Evolutionary conservation across 2,797 vertebrate species (phyloP).

Genomic region (Sternarchorhynchus goeldii): DNA sequence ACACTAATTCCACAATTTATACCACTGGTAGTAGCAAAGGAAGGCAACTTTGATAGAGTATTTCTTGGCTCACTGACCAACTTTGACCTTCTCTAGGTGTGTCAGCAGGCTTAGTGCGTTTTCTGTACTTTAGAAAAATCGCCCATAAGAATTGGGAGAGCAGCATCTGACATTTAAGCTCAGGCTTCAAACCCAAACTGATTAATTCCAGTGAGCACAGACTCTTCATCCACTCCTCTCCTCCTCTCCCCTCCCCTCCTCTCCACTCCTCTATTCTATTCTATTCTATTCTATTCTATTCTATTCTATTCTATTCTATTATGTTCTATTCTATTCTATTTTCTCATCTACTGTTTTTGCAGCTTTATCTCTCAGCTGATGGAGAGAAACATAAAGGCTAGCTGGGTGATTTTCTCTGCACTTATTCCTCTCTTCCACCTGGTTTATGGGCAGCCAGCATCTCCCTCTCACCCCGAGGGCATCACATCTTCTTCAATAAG

Average conservation of each 20-base stretch:
- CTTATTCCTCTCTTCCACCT: slow-evolving; percentile 65
- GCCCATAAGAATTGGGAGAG: slow-evolving; percentile 88
- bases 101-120: slow-evolving; percentile 91
- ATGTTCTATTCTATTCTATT: background rate
- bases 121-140: slow-evolving; percentile 90
- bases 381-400: slow-evolving; percentile 71
- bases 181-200: slow-evolving; percentile 82
- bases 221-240: slow-evolving; percentile 67
- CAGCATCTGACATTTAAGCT: slow-evolving; percentile 86
- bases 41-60: slow-evolving; percentile 97
- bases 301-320: background rate
- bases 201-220: slow-evolving; percentile 86
- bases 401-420: slow-evolving; percentile 64
- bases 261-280: background rate
- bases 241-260: slow-evolving; percentile 18
- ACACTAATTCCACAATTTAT: slow-evolving; percentile 99
- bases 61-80: slow-evolving; percentile 99
- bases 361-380: slow-evolving; percentile 72
- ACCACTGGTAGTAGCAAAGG: slow-evolving; percentile 89
- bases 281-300: slow-evolving; percentile 7
- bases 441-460: slow-evolving; percentile 62
- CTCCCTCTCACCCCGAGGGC: slow-evolving; percentile 58
- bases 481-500: slow-evolving; percentile 60
- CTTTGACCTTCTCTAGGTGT: slow-evolving; percentile 96
- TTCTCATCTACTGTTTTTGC: slow-evolving; percentile 67